Base-by-base conservation (phyloP, 1,140 invertebrate genomes). In the Ylistrum balloti region DNA sequence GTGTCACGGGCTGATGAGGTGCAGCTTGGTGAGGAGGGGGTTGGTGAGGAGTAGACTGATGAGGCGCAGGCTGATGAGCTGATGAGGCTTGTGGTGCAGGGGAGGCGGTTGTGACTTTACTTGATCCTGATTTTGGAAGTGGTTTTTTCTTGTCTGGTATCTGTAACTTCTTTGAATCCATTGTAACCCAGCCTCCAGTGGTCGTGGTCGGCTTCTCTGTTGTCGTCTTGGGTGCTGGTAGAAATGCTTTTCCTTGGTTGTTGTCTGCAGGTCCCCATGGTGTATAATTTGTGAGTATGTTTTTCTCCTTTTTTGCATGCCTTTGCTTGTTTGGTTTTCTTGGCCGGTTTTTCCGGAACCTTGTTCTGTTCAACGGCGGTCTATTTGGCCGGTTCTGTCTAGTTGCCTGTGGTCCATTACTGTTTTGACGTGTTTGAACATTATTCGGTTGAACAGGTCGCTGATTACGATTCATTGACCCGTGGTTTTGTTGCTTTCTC, bases 161-260 rank as follows among this genome's bases (percentile, higher is more conserved):
- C 15, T 17, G 56, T 28, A 74, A 17, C 56, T n/a, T 74, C 56
- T 74, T 74, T 74, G 56, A 9, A n/a, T 74, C 56, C n/a, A 74
- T n/a, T 3, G 56, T 74, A 22, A 74, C 56, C 56, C 56, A 74
- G 56, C 56, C 56, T n/a, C 56, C 56, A 28, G 56, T 74, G n/a
- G 56, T 74, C n/a, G 56, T 74, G 56, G 20, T 74, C 56, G 56
- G 56, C n/a, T 28, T 74, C n/a, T 74, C 22, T 74, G 56, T 74
- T n/a, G 56, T 74, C 22, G 56, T 74, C 28, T 22, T n/a, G 15
- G 56, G 56, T n/a, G 56, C 56, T 74, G 56, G 56, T 17, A 74
- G 17, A 28, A 74, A 74, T 28, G 22, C 56, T 74, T 74, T 74
- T 5, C 56, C 56, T 3, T n/a, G 5, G 28, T 74, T 74, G 5